These are phyloP conservation scores for Novumbra hubbsi DNA, from an alignment of 2,797 vertebrate species.

Conservation along the genomic window DNA sequence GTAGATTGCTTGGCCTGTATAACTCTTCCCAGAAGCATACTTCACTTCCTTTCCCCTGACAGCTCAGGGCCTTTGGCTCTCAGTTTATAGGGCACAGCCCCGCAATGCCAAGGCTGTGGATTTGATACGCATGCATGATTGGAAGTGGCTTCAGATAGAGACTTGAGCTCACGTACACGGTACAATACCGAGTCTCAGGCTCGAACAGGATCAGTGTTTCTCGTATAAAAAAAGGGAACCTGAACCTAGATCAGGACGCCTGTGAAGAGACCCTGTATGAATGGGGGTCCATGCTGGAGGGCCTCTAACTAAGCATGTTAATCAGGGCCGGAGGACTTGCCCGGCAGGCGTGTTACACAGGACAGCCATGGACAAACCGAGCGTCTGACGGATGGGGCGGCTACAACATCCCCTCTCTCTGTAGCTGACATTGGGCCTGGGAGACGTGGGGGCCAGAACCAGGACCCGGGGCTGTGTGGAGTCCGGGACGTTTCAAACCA, in stretches of 20 bases:
- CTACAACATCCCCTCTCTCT: background rate
- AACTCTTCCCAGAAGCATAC: background rate
- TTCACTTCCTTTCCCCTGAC: background rate
- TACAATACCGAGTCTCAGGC: background rate
- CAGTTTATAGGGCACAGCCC: too few species aligned
- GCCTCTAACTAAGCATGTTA: background rate
- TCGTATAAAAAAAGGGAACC: background rate
- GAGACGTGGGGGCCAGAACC: background rate
- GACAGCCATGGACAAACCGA: background rate
- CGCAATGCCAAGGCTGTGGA: too few species aligned
- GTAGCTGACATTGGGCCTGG: background rate
- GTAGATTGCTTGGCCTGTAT: background rate
- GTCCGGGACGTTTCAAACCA: conserved; percentile 17
- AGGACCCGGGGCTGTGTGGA: conserved; percentile 7
- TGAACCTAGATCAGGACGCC: background rate
- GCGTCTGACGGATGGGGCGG: background rate
- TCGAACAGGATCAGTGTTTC: background rate
- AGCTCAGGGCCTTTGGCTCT: background rate
- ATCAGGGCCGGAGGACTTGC: background rate
- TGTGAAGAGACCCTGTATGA: background rate
- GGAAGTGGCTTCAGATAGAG: background rate
- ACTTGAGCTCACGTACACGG: background rate
- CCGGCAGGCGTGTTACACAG: background rate
- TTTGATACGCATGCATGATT: background rate
- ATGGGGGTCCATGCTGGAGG: background rate